Conservation (phyloP, 2,113 vertebrate species). For the Anarhynchus alexandrinus region DNA sequence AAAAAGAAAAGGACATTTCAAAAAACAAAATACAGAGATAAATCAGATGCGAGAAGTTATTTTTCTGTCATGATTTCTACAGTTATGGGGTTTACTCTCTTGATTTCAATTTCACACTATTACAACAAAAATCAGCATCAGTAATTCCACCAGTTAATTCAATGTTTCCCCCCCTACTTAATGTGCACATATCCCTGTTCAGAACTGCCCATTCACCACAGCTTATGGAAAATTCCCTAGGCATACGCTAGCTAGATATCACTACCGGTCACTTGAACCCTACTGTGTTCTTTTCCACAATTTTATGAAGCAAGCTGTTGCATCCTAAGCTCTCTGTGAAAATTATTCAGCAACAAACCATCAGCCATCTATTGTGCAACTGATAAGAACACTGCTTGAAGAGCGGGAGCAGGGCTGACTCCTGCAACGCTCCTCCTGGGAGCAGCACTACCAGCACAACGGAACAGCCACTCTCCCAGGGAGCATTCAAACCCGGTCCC, state of each 20-base stretch:
- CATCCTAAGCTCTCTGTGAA: not conserved
- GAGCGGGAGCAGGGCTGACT: not conserved
- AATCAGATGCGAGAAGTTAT: not conserved
- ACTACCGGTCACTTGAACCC: not conserved
- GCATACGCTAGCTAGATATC: not conserved
- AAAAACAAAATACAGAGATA: not conserved
- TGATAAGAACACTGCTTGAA: not conserved
- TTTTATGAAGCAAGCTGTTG: not conserved
- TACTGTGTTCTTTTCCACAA: not conserved
- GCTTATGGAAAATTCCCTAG: not conserved
- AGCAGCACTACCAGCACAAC: not conserved
- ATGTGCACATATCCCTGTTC: not conserved
- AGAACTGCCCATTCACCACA: not conserved
- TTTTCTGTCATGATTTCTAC: not conserved
- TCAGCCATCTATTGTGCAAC: not conserved
- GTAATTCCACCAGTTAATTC: not conserved
- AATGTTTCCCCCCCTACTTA: fast-evolving
- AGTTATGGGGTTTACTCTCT: not conserved
- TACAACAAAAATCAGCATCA: not conserved
- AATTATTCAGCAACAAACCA: not conserved
- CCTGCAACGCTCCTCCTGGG: not conserved
- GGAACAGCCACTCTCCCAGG: not conserved
- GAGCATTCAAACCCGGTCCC: fast-evolving
- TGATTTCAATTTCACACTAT: not conserved
- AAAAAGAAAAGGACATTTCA: not conserved